Evolutionary conservation across 2,797 vertebrate genomes (phyloP).

Genomic region (Sphaeramia orbicularis): DNA sequence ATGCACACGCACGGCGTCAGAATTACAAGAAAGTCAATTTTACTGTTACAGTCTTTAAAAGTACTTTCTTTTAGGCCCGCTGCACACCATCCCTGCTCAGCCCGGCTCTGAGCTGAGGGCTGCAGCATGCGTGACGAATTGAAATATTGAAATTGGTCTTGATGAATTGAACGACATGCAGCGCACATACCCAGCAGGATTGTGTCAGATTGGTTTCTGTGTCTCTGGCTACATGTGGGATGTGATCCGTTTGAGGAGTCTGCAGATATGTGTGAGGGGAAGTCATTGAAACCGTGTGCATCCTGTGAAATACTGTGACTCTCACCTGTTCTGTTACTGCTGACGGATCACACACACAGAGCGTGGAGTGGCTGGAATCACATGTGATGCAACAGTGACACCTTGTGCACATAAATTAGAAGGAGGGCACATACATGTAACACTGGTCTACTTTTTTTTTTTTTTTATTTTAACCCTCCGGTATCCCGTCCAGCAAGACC

Average conservation of each 20-base stretch:
- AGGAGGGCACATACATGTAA: background rate
- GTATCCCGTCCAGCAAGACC: no score
- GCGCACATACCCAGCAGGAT: slow-evolving; percentile 42
- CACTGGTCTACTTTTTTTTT: no score
- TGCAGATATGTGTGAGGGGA: slow-evolving; percentile 22
- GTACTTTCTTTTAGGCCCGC: slow-evolving; percentile 23
- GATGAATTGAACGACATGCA: slow-evolving; percentile 53
- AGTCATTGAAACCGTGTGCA: slow-evolving; percentile 6
- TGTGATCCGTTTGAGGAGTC: slow-evolving; percentile 27
- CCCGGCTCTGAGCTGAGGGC: slow-evolving; percentile 7
- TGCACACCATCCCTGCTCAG: slow-evolving; percentile 13
- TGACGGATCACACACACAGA: background rate
- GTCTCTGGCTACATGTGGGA: slow-evolving; percentile 29
- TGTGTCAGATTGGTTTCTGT: slow-evolving; percentile 42
- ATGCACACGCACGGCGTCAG: slow-evolving; percentile 7
- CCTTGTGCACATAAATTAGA: slow-evolving; percentile 58
- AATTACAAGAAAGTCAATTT: slow-evolving; percentile 48
- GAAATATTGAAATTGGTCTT: slow-evolving; percentile 65
- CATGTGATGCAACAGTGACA: slow-evolving; percentile 77
- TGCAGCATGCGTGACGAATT: slow-evolving; percentile 60
- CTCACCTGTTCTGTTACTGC: background rate
- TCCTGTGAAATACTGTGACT: slow-evolving; percentile 8
- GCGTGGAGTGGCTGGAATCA: slow-evolving; percentile 19
- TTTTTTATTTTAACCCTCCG: no score
- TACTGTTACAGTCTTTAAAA: slow-evolving; percentile 44